Evolutionary conservation across 2,113 vertebrate species (phyloP), one percentile per base, ranked within the genome.

Genomic region (Hystrix brachyura): DNA sequence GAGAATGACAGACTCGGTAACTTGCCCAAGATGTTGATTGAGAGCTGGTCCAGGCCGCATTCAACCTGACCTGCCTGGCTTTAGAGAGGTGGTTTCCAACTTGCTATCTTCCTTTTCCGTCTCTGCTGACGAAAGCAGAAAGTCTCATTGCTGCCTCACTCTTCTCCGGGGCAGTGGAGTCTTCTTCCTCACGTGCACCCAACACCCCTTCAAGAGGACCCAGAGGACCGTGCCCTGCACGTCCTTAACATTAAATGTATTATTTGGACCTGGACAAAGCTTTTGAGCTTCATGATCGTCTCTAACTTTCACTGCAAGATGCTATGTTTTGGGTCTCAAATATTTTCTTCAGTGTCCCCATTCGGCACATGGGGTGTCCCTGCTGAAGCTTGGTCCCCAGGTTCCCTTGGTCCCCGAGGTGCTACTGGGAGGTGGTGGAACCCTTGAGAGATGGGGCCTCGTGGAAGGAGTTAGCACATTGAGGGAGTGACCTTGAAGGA

Each of bases 41-140:
- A 34, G 17, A 81, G 6, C 64, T 59, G 53, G 38, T 55, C 32
- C 25, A 82, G 92, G 43, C 15, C n/a, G 71, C 60, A 79, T 79
- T 92, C 90, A 81, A 65, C 34, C 46, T 15, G 4, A 6, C 76
- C 78, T 95, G 27, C 90, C 80, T 88, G 46, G 29, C 57, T 92
- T 80, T 91, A 2, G 34, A n/a, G 57, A 2, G 57, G 23, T 64
- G 43, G 34, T 84, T 97, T 95, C 74, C 85, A 93, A 38, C 51
- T 57, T 59, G 7, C 18, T n/a, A 23, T 87, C 19, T 79, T 55
- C 23, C 34, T 71, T 80, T 38, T n/a, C 8, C 4, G n/a, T 71
- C 57, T 96, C 17, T 34, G n/a, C 84, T 21, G 55, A 81, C 71
- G 76, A 69, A 91, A 91, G 76, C 64, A 87, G 76, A 80, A 38